Percentiles rank a stretch among this genome's conserved stretches.
phyloP scores from a whole-genome alignment of 2,888 invertebrate species.

The Polydesmus complanatus region DNA sequence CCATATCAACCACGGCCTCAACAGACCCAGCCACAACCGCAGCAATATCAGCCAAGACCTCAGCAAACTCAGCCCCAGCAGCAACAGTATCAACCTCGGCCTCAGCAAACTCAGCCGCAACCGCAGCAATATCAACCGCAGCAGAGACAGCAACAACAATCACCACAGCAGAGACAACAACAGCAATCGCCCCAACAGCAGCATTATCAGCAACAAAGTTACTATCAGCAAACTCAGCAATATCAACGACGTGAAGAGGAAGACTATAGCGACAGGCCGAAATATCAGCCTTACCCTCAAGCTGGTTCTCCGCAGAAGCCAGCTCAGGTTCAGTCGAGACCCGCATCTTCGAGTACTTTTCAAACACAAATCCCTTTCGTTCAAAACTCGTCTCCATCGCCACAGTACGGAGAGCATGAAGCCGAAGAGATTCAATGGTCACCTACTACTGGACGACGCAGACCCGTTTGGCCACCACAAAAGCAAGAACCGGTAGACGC shows the following conservation, averaged over 20 bases:
- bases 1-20: constrained; percentile 14
- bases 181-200: background rate
- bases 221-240: background rate
- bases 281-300: background rate
- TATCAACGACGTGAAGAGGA: constrained; percentile 3
- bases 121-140: constrained; percentile 10
- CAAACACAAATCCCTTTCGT: constrained; percentile 5
- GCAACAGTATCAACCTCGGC: constrained; percentile 4
- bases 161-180: background rate
- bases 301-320: background rate
- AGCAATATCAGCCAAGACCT: constrained; percentile 14
- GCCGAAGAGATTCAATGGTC: background rate
- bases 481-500: constrained; percentile 1
- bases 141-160: background rate
- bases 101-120: background rate
- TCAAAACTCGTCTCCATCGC: background rate
- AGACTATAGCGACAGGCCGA: background rate
- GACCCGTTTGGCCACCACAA: constrained; percentile 14
- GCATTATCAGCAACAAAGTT: constrained; percentile 5
- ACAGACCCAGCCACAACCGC: constrained; percentile 27
- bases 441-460: background rate
- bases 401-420: background rate
- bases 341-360: constrained; percentile 1
- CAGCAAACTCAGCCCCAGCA: constrained; percentile 2
- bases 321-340: background rate